Conservation (phyloP, 1,140 invertebrate genomes). For the Rhyzopertha dominica region DNA sequence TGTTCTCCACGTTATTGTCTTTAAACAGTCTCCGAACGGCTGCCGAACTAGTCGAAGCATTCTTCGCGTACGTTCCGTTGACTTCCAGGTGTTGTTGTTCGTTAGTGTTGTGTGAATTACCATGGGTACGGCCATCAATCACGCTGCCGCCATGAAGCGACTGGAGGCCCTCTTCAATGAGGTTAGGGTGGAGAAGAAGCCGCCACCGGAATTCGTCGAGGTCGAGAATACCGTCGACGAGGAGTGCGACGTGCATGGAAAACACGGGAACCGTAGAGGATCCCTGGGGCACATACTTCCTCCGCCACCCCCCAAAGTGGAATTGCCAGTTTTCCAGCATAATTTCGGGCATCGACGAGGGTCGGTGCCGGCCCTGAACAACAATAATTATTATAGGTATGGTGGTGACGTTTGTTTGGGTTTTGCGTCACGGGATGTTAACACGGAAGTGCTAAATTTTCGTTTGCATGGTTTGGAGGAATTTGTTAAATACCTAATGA, state of each 20-base stretch:
- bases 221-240: conserved; percentile 52
- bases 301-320: conserved; percentile 34
- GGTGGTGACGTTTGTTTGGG: conserved; percentile 17
- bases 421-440: too few species aligned
- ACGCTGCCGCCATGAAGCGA: conserved; percentile 61
- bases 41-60: too few species aligned
- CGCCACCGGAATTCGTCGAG: conserved; percentile 48
- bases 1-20: too few species aligned
- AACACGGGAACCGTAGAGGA: conserved; percentile 53
- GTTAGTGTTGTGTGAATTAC: background rate
- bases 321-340: conserved; percentile 1
- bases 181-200: conserved; percentile 53
- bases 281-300: conserved; percentile 48
- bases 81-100: conserved; percentile 16
- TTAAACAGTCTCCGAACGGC: too few species aligned
- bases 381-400: conserved; percentile 27
- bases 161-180: conserved; percentile 66
- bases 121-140: conserved; percentile 53
- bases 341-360: conserved; percentile 44
- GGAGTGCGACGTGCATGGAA: conserved; percentile 66
- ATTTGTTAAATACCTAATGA: too few species aligned
- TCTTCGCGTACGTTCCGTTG: too few species aligned
- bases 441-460: too few species aligned
- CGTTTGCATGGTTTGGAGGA: too few species aligned
- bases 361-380: conserved; percentile 45